These are phyloP conservation scores for Marcusenius ussheri DNA, from an alignment of 2,113 vertebrate species.

Conservation along the genomic window DNA sequence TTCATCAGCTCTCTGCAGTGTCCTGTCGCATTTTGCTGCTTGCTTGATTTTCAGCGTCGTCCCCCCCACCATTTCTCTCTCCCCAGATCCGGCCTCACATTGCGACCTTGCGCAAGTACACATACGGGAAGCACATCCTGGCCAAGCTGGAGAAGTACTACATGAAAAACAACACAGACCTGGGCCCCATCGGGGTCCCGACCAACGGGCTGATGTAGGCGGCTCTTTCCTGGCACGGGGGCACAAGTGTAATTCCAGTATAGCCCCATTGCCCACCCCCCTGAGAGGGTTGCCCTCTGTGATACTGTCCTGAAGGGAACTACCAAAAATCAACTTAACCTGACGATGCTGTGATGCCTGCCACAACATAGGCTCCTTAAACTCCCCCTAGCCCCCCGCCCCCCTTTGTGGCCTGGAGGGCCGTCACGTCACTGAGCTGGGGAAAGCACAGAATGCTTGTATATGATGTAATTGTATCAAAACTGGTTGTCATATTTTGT, in stretches of 20 bases:
- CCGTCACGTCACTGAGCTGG: constrained; percentile 49
- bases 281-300: not conserved
- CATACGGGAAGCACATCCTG: constrained; percentile 96
- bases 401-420: constrained; percentile 29
- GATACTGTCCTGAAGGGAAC: constrained; percentile 51
- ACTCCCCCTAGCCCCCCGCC: constrained; percentile 21
- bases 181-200: constrained; percentile 89
- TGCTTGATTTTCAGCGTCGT: not conserved
- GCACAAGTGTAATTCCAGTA: constrained; percentile 26
- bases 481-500: constrained; percentile 94
- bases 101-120: constrained; percentile 93
- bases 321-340: constrained; percentile 81
- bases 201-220: constrained; percentile 88
- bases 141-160: constrained; percentile 98
- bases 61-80: not conserved
- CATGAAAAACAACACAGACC: constrained; percentile 93
- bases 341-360: constrained; percentile 55
- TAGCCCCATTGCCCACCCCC: not conserved
- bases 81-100: constrained; percentile 92
- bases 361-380: constrained; percentile 34
- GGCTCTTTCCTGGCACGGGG: constrained; percentile 1
- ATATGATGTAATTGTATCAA: constrained; percentile 93
- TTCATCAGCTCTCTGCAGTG: not conserved
- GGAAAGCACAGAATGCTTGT: constrained; percentile 86
- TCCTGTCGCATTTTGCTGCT: not conserved